Evolutionary conservation across 2,797 vertebrate species (phyloP), one percentile per base, ranked within the genome.

Genomic region (Scolopax rusticola): DNA sequence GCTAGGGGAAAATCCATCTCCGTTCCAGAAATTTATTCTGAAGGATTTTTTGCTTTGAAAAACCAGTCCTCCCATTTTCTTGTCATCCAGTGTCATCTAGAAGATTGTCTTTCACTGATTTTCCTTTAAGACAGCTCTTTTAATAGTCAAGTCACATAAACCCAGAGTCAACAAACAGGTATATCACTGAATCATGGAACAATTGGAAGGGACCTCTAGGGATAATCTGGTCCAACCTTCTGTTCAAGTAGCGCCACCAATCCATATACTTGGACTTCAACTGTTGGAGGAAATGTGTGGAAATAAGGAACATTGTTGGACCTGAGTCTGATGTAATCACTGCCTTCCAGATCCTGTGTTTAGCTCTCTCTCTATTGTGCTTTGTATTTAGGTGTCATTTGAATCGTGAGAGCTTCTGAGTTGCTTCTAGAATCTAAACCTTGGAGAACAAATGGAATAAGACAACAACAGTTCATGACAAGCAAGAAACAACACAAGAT

Each of bases 161-260:
- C 3, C 8, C 0, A 0, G 43, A 30, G 9, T 59, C 13, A 79
- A 69, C 36, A 48, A 19, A 2, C 1, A 24, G 2, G 6, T 41
- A 25, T 50, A 41, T 70, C 19, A 32, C 25, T 69, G 51, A 64
- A 69, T n/a, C 15, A 51, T 8, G 43, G n/a, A 88, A 51, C 3
- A 6, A 13, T 1, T 71, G 27, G 27, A 71, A 84, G 20, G 6
- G 15, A 63, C 17, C 2, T 84, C 12, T 18, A 28, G 25, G 67
- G 12, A 11, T n/a, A 45, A 45, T 54, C 67, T 41, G 10, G 36
- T 59, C 19, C n/a, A 81, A 33, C 2, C 2, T 59, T 11, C 24
- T 63, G 40, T 18, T 91, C 20, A 54, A 77, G 17, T 12, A 80
- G 32, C 10, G 8, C 4, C 8, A 54, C 15, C 5, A 32, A 38